Base-by-base conservation (phyloP, 2,888 invertebrate genomes). In the Drepanosiphum platanoidis region DNA sequence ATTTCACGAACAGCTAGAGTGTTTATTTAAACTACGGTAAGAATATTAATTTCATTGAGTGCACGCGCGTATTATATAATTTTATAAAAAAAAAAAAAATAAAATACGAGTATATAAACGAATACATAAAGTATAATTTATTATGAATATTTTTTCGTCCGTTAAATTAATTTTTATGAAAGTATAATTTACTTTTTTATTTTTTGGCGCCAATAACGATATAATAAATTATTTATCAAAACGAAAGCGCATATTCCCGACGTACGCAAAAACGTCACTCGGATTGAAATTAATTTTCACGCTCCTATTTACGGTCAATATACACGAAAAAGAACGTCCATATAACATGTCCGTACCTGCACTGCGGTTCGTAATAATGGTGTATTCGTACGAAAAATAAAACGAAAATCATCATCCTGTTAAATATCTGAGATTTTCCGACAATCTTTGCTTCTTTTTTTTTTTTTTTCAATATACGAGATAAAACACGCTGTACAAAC, bases 181-280 rank as follows among this genome's bases (percentile, higher is more conserved):
- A 27, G 64, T 39, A 78, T 64, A 64, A 64, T 72, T 42, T 39
- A 39, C 61, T 18, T 42, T 61, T n/a, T 42, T 77, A 18, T 64
- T 78, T 78, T 78, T 64, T 64, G 39, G 64, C 64, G 42, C 78
- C 64, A 78, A 78, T 64, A 52, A 75, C 75, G 75, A 77, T 71
- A 36, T 64, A 64, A 78, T 78, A 78, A 78, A 78, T 78, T 78
- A 78, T 78, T 78, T 36, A 39, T 78, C 78, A 30, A 78, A 77
- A 78, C 42, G 78, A 77, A 64, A 39, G 22, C 36, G 2, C 61
- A 39, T 64, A n/a, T 78, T 64, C n/a, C 64, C 78, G 39, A 64
- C 39, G 42, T 42, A 78, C 61, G 78, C 64, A 30, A 78, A 36
- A 77, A 39, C 64, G 78, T 42, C 42, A 64, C 30, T 78, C 11